Base-by-base conservation (phyloP, 2,888 invertebrate species). In the Cryptocephalus primarius region DNA sequence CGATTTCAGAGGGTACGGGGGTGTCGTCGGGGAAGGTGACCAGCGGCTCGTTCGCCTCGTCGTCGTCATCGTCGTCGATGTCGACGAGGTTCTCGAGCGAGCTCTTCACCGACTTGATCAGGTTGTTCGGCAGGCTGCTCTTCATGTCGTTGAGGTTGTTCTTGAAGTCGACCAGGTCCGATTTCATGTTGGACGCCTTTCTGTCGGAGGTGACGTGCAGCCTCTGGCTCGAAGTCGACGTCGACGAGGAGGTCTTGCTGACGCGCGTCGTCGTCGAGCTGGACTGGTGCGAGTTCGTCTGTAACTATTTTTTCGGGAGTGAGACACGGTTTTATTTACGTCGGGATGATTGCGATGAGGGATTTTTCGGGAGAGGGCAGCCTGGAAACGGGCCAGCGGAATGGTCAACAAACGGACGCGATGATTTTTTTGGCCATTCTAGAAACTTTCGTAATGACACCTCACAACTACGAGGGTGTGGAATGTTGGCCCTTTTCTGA, bases 81-180 rank as follows among this genome's bases (percentile, higher is more conserved):
- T 85, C 85, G 48, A 85, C 85, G 58, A 88, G 77, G 63, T 87
- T 85, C 69, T 88, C 88, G 73, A 87, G 75, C 50, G 86, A 86
- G 64, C 77, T 83, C 60, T 82, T 76, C 57, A 86, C 68, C 11
- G n/a, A 12, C 46, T 63, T 61, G 46, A 61, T 59, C 40, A 63
- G 45, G 33, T 55, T 54, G 43, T 56, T 59, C 3, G 59, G 59
- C 38, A 63, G 54, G 61, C 59, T 60, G 50, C 82, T 88, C 72
- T 87, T 88, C 82, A 90, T 88, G 74, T 89, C 88, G 51, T 86
- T 84, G 70, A 90, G 85, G 64, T 87, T 86, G 66, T 84, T 85
- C 69, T 89, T 83, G 54, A 90, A 76, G 65, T 86, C 85, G 50
- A 79, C 77, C 42, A 86, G 75, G 68, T 88, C 86, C 53, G 84